Percentiles rank a stretch among this genome's conserved stretches.
phyloP scores from a whole-genome alignment of 1,140 invertebrate species.

The Psix sp. region DNA sequence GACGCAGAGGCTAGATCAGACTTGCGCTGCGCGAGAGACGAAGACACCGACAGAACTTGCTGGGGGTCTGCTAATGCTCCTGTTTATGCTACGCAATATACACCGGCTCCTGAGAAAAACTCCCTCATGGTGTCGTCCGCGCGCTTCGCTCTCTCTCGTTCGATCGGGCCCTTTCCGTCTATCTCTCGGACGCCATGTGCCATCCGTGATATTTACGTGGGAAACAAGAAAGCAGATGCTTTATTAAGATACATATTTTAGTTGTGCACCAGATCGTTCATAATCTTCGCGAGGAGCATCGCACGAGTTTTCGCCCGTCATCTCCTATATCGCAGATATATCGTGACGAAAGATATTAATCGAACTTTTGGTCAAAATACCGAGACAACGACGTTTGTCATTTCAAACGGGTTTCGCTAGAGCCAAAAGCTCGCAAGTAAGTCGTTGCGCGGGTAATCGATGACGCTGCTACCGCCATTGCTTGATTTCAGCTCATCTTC shows the following conservation, averaged over 20 bases:
- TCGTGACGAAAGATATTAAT: slow-evolving; percentile 57
- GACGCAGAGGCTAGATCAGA: slow-evolving; percentile 2
- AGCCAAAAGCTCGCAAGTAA: too few relatives aligned
- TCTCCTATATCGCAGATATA: slow-evolving; percentile 33
- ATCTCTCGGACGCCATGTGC: slow-evolving; percentile 51
- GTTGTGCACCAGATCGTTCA: slow-evolving; percentile 70
- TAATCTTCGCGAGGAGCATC: slow-evolving; percentile 59
- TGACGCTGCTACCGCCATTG: neutral
- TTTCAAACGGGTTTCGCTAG: slow-evolving; percentile 34
- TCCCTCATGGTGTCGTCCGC: slow-evolving; percentile 61
- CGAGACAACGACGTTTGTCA: slow-evolving; percentile 35
- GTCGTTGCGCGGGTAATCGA: too few relatives aligned
- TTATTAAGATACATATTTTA: slow-evolving; percentile 67
- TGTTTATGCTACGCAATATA: slow-evolving; percentile 64
- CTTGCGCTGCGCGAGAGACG: neutral
- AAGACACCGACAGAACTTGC: slow-evolving; percentile 60
- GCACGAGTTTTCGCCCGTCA: slow-evolving; percentile 30
- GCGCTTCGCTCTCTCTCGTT: slow-evolving; percentile 11
- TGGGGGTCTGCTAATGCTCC: slow-evolving; percentile 72
- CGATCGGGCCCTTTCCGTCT: slow-evolving; percentile 16
- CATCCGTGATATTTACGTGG: slow-evolving; percentile 74
- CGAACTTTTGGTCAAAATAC: slow-evolving; percentile 39
- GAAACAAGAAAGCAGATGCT: slow-evolving; percentile 71
- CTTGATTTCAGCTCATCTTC: neutral
- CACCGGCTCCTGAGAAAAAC: slow-evolving; percentile 72